These are phyloP conservation scores for Brachystomella parvula DNA, from an alignment of 1,140 invertebrate genomes.

Conservation along the genomic window DNA sequence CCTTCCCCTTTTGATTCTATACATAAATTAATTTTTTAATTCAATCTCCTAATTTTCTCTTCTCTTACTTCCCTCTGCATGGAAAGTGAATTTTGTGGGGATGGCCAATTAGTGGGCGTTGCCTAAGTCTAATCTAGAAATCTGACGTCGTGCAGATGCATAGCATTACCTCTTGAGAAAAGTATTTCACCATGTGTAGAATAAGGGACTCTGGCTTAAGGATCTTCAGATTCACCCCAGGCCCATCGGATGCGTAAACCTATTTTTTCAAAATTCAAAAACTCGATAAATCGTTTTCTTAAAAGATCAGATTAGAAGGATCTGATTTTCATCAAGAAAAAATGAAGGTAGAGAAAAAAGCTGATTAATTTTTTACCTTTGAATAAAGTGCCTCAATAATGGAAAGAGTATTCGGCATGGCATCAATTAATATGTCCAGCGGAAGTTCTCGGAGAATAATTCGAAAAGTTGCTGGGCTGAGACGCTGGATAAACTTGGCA, in stretches of 20 bases:
- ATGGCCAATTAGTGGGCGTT: no score
- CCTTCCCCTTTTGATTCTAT: slow-evolving; percentile 43
- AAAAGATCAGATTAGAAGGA: background rate
- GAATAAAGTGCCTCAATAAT: slow-evolving; percentile 76
- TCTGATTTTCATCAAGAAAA: background rate
- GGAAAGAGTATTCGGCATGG: slow-evolving; percentile 73
- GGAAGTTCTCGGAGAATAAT: slow-evolving; percentile 58
- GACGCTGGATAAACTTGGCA: slow-evolving; percentile 62
- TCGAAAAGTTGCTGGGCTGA: slow-evolving; percentile 57
- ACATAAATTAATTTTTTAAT: background rate
- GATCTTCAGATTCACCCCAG: slow-evolving; percentile 40
- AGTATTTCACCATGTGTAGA: slow-evolving; percentile 69
- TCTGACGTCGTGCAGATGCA: slow-evolving; percentile 6
- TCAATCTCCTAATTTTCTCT: slow-evolving; percentile 4
- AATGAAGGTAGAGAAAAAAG: background rate
- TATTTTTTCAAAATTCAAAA: slow-evolving; percentile 2
- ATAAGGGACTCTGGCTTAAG: slow-evolving; percentile 66
- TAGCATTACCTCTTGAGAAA: slow-evolving; percentile 55
- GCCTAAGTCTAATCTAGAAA: no score
- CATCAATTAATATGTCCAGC: slow-evolving; percentile 74
- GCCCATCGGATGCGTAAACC: slow-evolving; percentile 39
- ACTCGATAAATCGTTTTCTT: background rate
- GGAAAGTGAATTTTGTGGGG: no score
- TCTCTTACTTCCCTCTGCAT: slow-evolving; percentile 23
- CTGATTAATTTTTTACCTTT: slow-evolving; percentile 47